These are phyloP conservation scores for Prionace glauca DNA, from an alignment of 2,797 vertebrate species.

Conservation along the genomic window DNA sequence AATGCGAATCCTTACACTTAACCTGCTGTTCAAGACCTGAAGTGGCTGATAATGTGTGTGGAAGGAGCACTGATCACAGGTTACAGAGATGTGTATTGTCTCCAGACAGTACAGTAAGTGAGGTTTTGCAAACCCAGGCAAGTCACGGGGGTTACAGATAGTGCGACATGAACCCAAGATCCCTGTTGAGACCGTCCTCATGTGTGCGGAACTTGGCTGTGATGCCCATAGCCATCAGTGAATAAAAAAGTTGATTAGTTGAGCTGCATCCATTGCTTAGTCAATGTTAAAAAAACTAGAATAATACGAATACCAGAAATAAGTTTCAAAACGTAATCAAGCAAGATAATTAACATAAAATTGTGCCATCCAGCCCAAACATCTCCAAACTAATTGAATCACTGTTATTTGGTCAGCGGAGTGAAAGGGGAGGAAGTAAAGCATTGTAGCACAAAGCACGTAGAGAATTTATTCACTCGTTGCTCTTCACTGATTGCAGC, in stretches of 20 bases:
- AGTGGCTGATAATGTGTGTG: too few relatives aligned
- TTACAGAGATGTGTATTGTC: too few relatives aligned
- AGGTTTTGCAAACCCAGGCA: too few relatives aligned
- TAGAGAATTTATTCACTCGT: neutral
- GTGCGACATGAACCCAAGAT: too few relatives aligned
- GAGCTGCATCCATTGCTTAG: neutral
- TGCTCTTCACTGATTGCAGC: neutral
- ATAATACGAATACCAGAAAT: slow-evolving; percentile 16
- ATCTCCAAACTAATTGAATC: neutral
- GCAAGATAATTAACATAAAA: slow-evolving; percentile 12
- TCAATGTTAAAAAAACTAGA: neutral
- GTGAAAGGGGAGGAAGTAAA: neutral
- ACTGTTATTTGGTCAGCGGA: neutral
- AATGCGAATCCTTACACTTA: too few relatives aligned
- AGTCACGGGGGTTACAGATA: too few relatives aligned
- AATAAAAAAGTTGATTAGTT: neutral
- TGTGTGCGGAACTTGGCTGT: too few relatives aligned
- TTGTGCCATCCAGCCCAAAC: neutral
- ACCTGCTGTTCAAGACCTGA: too few relatives aligned
- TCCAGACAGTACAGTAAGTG: too few relatives aligned
- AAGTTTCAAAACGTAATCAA: neutral
- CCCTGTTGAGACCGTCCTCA: too few relatives aligned
- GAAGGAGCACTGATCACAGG: too few relatives aligned
- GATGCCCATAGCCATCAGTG: too few relatives aligned
- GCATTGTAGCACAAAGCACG: neutral